Percentiles rank a stretch among this genome's conserved stretches.
Conservation (phyloP, 2,888 invertebrate genomes). For the Sclerodermus sp. region DNA sequence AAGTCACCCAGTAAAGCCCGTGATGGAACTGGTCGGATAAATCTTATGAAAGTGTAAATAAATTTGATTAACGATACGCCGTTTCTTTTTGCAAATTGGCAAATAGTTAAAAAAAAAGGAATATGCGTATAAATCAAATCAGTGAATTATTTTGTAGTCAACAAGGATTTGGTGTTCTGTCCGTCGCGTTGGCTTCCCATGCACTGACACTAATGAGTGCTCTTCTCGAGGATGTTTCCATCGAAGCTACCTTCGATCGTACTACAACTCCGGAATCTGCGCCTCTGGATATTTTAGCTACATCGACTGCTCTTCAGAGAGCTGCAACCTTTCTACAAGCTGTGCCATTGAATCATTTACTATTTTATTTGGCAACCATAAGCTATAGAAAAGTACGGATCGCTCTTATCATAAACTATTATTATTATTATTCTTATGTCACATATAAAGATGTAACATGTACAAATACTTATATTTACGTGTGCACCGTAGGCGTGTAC, state of each 20-base stretch:
- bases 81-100: background rate
- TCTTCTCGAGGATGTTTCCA: slow-evolving; percentile 75
- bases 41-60: slow-evolving; percentile 70
- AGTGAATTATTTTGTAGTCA: slow-evolving; percentile 60
- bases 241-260: slow-evolving; percentile 63
- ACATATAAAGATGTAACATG: too few relatives aligned
- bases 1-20: slow-evolving; percentile 65
- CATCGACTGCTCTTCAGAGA: slow-evolving; percentile 70
- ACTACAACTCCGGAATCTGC: slow-evolving; percentile 61
- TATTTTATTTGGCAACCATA: slow-evolving; percentile 86
- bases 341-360: slow-evolving; percentile 77
- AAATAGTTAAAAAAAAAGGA: background rate
- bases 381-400: slow-evolving; percentile 88
- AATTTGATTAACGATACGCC: background rate
- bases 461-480: slow-evolving; percentile 7
- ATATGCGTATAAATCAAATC: slow-evolving; percentile 50
- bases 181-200: slow-evolving; percentile 85
- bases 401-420: too few relatives aligned
- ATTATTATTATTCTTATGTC: slow-evolving; percentile 4
- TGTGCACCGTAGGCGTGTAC: slow-evolving; percentile 67
- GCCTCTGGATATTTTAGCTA: slow-evolving; percentile 66
- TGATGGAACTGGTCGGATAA: slow-evolving; percentile 65
- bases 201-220: slow-evolving; percentile 77
- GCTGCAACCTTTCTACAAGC: slow-evolving; percentile 71
- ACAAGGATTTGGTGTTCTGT: slow-evolving; percentile 86